A percentile compares a stretch with the other conserved stretches of the same genome.
These are phyloP conservation scores for Lepidocolaptes lacrymiger DNA, from an alignment of 2,797 vertebrate genomes.

Conservation along the genomic window DNA sequence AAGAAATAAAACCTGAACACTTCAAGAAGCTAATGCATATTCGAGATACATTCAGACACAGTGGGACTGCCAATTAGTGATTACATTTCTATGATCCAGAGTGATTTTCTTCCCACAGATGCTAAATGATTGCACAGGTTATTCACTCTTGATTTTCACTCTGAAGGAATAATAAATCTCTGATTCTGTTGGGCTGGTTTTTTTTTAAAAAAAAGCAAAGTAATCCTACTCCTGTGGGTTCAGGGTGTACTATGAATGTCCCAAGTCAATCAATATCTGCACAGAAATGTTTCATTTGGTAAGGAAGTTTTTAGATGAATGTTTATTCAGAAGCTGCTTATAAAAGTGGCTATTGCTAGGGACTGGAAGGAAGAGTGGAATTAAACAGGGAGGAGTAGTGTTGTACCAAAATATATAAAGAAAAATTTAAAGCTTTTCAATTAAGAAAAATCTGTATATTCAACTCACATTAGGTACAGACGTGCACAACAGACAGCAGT, in stretches of 20 bases:
- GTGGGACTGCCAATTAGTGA: background rate
- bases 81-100: background rate
- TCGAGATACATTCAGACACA: background rate
- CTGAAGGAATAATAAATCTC: background rate
- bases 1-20: background rate
- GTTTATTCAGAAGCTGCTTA: slow-evolving; percentile 36
- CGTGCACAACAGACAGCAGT: slow-evolving; percentile 65
- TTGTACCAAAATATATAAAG: slow-evolving; percentile 52
- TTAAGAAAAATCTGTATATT: slow-evolving; percentile 64
- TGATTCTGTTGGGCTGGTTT: background rate
- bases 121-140: background rate
- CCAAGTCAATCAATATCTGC: background rate
- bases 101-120: background rate
- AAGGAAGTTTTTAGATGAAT: slow-evolving; percentile 21
- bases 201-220: background rate
- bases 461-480: slow-evolving; percentile 45
- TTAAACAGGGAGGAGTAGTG: slow-evolving; percentile 1
- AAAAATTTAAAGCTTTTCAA: slow-evolving; percentile 61
- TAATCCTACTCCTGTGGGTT: background rate
- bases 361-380: background rate
- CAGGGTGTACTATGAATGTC: background rate
- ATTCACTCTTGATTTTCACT: background rate
- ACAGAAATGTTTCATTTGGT: slow-evolving; percentile 7
- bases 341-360: slow-evolving; percentile 13
- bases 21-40: background rate